Evolutionary conservation across 2,113 vertebrate species (phyloP).

Genomic region (Gymnarchus niloticus): DNA sequence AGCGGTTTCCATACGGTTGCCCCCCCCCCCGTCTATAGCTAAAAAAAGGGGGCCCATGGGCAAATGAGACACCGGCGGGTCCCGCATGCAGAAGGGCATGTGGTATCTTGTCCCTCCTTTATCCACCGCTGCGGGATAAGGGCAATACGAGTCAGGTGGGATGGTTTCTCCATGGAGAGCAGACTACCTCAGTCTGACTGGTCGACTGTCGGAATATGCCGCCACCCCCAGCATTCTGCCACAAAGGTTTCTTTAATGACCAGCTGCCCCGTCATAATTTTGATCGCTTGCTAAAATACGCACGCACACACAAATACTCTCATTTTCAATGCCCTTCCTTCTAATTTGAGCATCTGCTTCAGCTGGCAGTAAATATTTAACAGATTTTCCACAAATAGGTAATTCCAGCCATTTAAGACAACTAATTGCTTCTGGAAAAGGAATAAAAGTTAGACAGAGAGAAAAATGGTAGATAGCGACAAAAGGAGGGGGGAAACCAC

Average conservation of each 20-base stretch:
- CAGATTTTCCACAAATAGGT: constrained; percentile 30
- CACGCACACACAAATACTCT: neutral
- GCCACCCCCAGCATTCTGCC: neutral
- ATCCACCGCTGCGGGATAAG: neutral
- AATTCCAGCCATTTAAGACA: constrained; percentile 31
- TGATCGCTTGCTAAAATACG: neutral
- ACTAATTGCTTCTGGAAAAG: constrained; percentile 33
- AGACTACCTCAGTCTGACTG: constrained; percentile 25
- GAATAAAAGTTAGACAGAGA: constrained; percentile 12
- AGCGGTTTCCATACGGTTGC: neutral
- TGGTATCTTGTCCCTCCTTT: neutral
- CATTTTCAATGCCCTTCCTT: constrained; percentile 7
- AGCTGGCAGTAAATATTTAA: constrained; percentile 33
- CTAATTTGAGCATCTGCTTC: constrained; percentile 29
- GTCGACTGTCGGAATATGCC: neutral
- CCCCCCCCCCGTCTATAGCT: neutral
- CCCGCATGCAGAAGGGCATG: neutral
- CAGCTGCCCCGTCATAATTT: neutral
- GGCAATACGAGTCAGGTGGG: neutral
- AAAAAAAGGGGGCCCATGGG: neutral
- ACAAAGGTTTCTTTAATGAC: constrained; percentile 12
- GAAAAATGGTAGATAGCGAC: neutral
- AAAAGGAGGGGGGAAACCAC: neutral
- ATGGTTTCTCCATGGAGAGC: constrained; percentile 21
- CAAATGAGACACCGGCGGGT: neutral